Percentiles rank a stretch among this genome's conserved stretches.
These are phyloP conservation scores for Caenorhabditis uteleia DNA, from an alignment of 2,888 invertebrate species.

Conservation along the genomic window DNA sequence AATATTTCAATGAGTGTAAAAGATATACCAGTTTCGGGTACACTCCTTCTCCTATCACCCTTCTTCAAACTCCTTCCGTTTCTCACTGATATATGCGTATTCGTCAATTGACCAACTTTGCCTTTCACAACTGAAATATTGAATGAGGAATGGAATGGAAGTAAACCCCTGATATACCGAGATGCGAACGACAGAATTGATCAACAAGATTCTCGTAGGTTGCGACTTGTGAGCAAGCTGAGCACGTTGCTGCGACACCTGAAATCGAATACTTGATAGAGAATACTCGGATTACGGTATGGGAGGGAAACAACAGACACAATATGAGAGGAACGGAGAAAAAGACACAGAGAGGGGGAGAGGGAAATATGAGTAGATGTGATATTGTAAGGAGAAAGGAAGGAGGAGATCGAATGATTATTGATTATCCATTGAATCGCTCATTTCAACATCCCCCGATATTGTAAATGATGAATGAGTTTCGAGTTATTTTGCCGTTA, in stretches of 20 bases:
- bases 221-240: slow-evolving; percentile 74
- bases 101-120: slow-evolving; percentile 47
- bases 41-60: slow-evolving; percentile 49
- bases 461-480: too few relatives aligned
- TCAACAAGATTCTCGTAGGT: slow-evolving; percentile 77
- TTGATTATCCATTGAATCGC: too few relatives aligned
- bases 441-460: too few relatives aligned
- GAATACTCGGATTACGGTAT: too few relatives aligned
- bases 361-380: too few relatives aligned
- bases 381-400: too few relatives aligned
- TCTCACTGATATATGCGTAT: slow-evolving; percentile 51
- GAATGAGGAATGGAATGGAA: not conserved
- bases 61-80: slow-evolving; percentile 60
- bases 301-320: too few relatives aligned
- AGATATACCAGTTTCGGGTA: slow-evolving; percentile 39
- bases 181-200: slow-evolving; percentile 74
- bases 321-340: too few relatives aligned
- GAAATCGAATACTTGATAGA: slow-evolving; percentile 50
- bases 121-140: slow-evolving; percentile 61
- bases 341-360: too few relatives aligned
- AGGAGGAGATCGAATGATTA: too few relatives aligned
- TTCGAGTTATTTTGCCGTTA: too few relatives aligned
- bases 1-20: not conserved
- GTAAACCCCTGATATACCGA: slow-evolving; percentile 71
- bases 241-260: slow-evolving; percentile 69